These are phyloP conservation scores for Harpegnathos saltator DNA, from an alignment of 1,140 invertebrate genomes.

Conservation along the genomic window DNA sequence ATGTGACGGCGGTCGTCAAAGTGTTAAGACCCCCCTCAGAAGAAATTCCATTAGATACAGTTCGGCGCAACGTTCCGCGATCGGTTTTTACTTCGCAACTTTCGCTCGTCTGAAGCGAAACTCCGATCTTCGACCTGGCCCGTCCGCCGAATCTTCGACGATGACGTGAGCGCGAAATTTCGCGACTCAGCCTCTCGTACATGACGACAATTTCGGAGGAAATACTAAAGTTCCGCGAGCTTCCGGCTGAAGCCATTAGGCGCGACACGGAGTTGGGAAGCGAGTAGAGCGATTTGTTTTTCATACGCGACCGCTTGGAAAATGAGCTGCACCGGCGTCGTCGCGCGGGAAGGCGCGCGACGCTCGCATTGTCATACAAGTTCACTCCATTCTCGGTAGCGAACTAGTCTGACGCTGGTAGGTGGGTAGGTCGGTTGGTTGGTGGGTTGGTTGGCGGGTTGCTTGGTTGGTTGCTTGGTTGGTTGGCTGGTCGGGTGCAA, in stretches of 20 bases:
- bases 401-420: constrained; percentile 52
- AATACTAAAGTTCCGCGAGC: neutral
- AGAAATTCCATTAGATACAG: neutral
- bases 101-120: too few relatives aligned
- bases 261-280: neutral
- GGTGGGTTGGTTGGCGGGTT: too few relatives aligned
- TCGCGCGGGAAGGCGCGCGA: constrained; percentile 43
- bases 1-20: neutral
- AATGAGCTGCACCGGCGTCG: constrained; percentile 28
- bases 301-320: constrained; percentile 43
- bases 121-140: neutral
- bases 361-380: constrained; percentile 45
- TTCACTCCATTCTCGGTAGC: constrained; percentile 58
- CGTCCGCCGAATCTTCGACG: neutral
- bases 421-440: too few relatives aligned
- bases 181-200: neutral
- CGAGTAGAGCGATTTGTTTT: constrained; percentile 10
- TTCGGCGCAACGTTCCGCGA: neutral
- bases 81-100: neutral
- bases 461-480: too few relatives aligned
- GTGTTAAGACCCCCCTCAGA: constrained; percentile 4
- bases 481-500: constrained; percentile 6
- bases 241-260: neutral
- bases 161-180: neutral
- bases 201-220: neutral